Percentiles rank a stretch among this genome's conserved stretches.
phyloP scores from a whole-genome alignment of 2,113 vertebrate species.

The Pimephales promelas region DNA sequence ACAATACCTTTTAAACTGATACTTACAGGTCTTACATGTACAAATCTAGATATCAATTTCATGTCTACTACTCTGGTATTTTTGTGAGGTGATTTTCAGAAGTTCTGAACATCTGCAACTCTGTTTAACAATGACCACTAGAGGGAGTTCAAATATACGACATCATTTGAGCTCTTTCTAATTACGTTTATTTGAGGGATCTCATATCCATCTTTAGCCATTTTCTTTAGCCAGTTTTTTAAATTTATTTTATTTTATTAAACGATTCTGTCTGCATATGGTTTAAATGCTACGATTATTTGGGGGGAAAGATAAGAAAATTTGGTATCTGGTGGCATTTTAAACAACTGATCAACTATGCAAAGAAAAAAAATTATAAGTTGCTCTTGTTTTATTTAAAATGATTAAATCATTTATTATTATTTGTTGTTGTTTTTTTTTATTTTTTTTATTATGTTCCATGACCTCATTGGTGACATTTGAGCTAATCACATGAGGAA shows the following conservation, averaged over 20 bases:
- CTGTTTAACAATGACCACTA: constrained; percentile 11
- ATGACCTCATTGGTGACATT: constrained; percentile 17
- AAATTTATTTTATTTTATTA: not conserved
- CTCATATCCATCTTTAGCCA: no score
- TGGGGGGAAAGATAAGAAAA: not conserved
- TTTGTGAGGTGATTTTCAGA: not conserved
- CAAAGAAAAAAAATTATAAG: no score
- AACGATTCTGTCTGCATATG: not conserved
- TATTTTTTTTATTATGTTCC: not conserved
- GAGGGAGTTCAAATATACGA: not conserved
- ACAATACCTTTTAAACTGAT: not conserved
- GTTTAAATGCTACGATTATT: not conserved
- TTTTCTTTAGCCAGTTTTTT: no score
- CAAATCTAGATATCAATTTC: not conserved
- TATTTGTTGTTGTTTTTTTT: not conserved
- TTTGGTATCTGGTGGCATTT: not conserved
- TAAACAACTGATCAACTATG: no score
- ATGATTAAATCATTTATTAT: not conserved
- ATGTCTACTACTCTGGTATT: not conserved
- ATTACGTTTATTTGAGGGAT: not conserved
- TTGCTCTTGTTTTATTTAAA: not conserved
- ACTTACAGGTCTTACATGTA: not conserved
- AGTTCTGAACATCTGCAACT: not conserved
- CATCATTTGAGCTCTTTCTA: not conserved
- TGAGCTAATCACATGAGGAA: not conserved